Conservation (phyloP, 2,888 invertebrate genomes). For the Sarcophaga subvicina region DNA sequence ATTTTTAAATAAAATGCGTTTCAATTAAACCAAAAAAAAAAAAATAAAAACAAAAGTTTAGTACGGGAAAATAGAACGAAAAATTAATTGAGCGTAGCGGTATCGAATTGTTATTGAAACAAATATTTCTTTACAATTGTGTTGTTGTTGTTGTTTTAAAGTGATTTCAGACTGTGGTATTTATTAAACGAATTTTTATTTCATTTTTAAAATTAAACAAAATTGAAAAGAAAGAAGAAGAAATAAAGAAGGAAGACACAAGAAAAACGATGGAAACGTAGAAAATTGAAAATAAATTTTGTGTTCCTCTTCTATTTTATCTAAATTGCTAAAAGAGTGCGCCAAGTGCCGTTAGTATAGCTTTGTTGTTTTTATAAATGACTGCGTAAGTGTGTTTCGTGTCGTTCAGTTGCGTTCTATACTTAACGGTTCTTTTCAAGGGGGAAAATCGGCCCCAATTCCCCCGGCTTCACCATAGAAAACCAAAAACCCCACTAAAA, state of each 20-base stretch:
- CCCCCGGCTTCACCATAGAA: slow-evolving; percentile 2
- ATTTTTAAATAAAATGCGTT: background rate
- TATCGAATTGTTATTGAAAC: background rate
- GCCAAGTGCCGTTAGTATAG: slow-evolving; percentile 55
- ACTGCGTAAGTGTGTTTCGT: slow-evolving; percentile 67
- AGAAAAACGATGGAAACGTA: background rate
- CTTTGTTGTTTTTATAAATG: slow-evolving; percentile 57
- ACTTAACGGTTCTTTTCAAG: slow-evolving; percentile 52
- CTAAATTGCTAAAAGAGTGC: slow-evolving; percentile 68
- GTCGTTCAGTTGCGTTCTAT: slow-evolving; percentile 67
- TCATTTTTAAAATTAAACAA: background rate
- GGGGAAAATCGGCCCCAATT: slow-evolving; percentile 31
- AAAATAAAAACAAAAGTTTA: background rate
- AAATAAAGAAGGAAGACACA: background rate
- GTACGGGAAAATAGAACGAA: background rate
- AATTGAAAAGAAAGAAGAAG: slow-evolving; percentile 7
- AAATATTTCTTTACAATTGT: background rate
- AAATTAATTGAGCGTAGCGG: slow-evolving; percentile 53
- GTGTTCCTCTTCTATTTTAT: slow-evolving; percentile 46
- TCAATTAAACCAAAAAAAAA: background rate
- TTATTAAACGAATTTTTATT: too few relatives aligned
- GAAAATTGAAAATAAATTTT: slow-evolving; percentile 42
- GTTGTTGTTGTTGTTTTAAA: background rate
- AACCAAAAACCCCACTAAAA: slow-evolving; percentile 2
- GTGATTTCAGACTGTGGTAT: background rate